Base-by-base conservation (phyloP, 2,888 invertebrate species). In the Celastrina argiolus region DNA sequence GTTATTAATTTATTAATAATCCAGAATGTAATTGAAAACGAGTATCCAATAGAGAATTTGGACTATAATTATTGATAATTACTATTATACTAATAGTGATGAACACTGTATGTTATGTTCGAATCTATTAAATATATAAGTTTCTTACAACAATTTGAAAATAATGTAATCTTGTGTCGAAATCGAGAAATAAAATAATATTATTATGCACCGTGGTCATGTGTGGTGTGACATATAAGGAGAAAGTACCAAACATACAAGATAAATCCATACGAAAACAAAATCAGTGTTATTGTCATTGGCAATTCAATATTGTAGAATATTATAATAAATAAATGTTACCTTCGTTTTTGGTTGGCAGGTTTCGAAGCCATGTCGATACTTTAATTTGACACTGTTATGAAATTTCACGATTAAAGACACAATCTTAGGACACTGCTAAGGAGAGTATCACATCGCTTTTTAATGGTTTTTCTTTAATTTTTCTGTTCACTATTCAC, bases 291-390 rank as follows among this genome's bases (percentile, higher is more conserved):
- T 45, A 18, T 12, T 22, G 12, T 10, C 10, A 12, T 14, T 12
- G 22, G 22, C 4, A 14, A 12, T 3, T 51, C 14, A 51, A 3
- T 26, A 51, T 1, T 22, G 12, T 16, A 51, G 26, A 22, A 10
- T 28, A 14, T 18, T 34, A 16, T 34, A 8, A 51, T 16, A 28
- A 39, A 18, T 26, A 56, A 58, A 63, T 71, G 77, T 92, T 85
- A 95, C 95, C 94, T 94, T 84, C 94, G 92, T 87, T 95, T 95
- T 80, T 94, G 95, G 88, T 93, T 94, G 73, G 93, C 90, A 79
- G 89, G 89, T 80, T 92, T 92, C 69, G 88, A 76, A 84, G 88
- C 85, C 91, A 91, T 91, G 75, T 85, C 84, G 70, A 74, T 76
- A 61, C 82, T 85, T 83, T 81, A 84, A 81, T 80, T 71, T 78